Evolutionary conservation across 2,797 vertebrate genomes (phyloP), one percentile per base, ranked within the genome.

Genomic region (Oreochromis grahami): DNA sequence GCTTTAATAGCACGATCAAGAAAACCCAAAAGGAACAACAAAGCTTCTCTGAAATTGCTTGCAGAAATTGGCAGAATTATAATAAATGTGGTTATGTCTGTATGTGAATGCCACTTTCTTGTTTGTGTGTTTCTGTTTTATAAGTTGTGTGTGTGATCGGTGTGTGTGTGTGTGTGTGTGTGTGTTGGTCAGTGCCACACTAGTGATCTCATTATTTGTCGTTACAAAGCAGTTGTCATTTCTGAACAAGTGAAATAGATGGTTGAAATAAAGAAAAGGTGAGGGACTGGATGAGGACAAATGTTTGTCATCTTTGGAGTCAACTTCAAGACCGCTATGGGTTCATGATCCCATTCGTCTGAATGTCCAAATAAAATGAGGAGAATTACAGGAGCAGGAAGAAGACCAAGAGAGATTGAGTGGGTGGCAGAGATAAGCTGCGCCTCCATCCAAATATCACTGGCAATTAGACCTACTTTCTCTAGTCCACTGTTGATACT

Each of bases 1-100:
- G 50, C 89, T 93, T 94, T 93, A 94, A 95, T 94, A 92, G 88
- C 85, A 90, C 9, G 89, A 95, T 93, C 91, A 94, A 93, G 94
- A 89, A 93, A 96, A 92, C 88, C 94, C 86, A 2, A 93, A 91
- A 93, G 90, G 85, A 88, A 89, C 91, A 90, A 91, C 90, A 91
- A 84, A 92, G 90, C 89, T 87, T 21, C 85, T 87, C 90, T 90
- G 84, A 93, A 93, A 95, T 90, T 93, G 90, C 92, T 94, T 88
- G 88, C 93, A 94, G 93, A 89, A 88, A 86, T 87, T 90, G 92
- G 93, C 87, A 87, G 87, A 91, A 84, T 87, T 85, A 34, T 86
- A 89, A 86, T 90, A 86, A 92, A 90, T 90, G 89, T 80, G 91
- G 94, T 85, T 89, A 50, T 88, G 65, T 82, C 58, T 79, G 55